Evolutionary conservation across 2,888 invertebrate species (phyloP).

Genomic region (Pseudococcus longispinus): DNA sequence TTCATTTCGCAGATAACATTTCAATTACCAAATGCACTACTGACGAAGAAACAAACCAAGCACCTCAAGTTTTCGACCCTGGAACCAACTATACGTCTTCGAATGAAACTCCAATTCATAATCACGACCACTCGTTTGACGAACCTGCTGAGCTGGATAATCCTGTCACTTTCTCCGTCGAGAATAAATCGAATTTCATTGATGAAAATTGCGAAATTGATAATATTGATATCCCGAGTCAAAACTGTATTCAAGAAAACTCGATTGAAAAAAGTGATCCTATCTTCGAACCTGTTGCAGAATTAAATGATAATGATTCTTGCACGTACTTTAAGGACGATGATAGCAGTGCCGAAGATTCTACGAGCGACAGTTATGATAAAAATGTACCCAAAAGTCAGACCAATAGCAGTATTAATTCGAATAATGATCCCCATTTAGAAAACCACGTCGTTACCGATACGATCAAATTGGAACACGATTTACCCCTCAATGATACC

Average conservation of each 20-base stretch:
- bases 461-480: background rate
- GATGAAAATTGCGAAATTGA: background rate
- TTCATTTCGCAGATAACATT: background rate
- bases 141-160: background rate
- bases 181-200: background rate
- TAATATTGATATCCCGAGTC: background rate
- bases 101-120: background rate
- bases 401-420: background rate
- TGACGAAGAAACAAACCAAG: background rate
- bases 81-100: background rate
- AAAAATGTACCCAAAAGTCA: background rate
- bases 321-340: background rate
- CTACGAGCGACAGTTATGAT: background rate
- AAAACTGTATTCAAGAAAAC: background rate
- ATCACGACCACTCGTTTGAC: background rate
- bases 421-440: background rate
- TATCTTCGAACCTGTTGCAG: background rate
- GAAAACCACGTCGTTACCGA: background rate
- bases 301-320: background rate
- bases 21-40: background rate
- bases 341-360: background rate
- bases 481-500: background rate
- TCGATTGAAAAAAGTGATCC: background rate
- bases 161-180: background rate
- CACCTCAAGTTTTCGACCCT: background rate